A percentile compares a stretch with the other conserved stretches of the same genome.
These are phyloP conservation scores for Gymnoscopelus braueri DNA, from an alignment of 2,797 vertebrate species.

Conservation along the genomic window DNA sequence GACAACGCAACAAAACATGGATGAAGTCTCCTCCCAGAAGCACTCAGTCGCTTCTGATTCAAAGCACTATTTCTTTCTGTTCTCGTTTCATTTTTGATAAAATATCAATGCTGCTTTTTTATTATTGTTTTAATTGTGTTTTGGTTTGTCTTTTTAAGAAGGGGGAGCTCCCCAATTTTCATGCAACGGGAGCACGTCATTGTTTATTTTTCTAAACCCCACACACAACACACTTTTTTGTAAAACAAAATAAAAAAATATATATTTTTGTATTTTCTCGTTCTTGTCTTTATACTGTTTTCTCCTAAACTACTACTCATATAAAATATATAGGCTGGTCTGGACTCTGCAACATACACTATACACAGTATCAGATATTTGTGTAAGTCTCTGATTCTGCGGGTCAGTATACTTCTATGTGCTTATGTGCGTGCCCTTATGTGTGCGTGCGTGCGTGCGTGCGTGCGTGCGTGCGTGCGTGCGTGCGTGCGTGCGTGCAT, in stretches of 20 bases:
- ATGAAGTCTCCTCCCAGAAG: constrained; percentile 92
- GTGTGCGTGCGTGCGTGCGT: background rate
- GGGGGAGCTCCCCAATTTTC: constrained; percentile 79
- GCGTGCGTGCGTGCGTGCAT: background rate
- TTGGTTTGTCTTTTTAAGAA: constrained; percentile 50
- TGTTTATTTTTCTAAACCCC: constrained; percentile 81
- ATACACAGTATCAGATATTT: too few species aligned
- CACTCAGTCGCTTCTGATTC: constrained; percentile 75
- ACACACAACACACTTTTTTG: constrained; percentile 72
- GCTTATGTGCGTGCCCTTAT: background rate
- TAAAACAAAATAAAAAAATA: too few species aligned
- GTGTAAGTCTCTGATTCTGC: too few species aligned
- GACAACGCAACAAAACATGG: constrained; percentile 83
- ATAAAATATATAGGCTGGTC: too few species aligned
- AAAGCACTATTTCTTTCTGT: constrained; percentile 91
- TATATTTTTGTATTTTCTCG: too few species aligned
- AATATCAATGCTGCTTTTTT: constrained; percentile 91
- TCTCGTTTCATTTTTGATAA: constrained; percentile 45
- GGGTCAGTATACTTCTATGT: background rate
- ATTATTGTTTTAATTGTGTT: constrained; percentile 49
- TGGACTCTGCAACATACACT: too few species aligned
- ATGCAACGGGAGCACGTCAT: constrained; percentile 83
- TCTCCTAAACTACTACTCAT: too few species aligned
- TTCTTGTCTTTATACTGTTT: background rate
- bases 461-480: constrained; percentile 20